Base-by-base conservation (phyloP, 2,797 vertebrate species). In the Sciurus vulgaris region DNA sequence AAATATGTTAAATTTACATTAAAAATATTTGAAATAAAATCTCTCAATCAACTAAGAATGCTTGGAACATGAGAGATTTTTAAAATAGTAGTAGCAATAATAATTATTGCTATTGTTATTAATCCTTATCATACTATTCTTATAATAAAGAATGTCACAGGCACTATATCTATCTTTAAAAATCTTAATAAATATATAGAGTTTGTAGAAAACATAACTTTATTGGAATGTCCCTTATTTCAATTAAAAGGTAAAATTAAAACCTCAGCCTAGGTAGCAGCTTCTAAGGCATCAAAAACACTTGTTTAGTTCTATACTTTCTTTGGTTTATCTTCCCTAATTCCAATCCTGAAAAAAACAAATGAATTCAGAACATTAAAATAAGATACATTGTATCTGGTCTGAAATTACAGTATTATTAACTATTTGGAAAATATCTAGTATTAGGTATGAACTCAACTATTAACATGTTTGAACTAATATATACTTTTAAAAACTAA, bases 401-500 rank as follows among this genome's bases (percentile, higher is more conserved):
- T 54, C 33, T 92, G 49, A 86, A 96, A 86, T 89, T 54, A 94
- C 41, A 87, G 65, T 93, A 91, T 47, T 74, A 88, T 7, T 81
- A 82, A 89, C 49, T 51, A 20, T 93, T 85, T 89, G 70, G 56
- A 96, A 94, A 93, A 92, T 61, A 14, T 65, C 88, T 67, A 96
- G n/a, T 33, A 30, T 95, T 69, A 54, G 44, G 7, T 95, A 92
- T 83, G 49, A 94, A 87, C 85, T 92, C 85, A 77, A 70, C 5
- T 69, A 59, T 8, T 93, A 59, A 84, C 54, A 70, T 95, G 38
- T 84, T 86, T 93, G 79, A 85, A 97, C 65, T 4, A 56, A 82
- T 74, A 81, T 47, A 94, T 96, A 97, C 97, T 96, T 77, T 94
- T 79, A 97, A 97, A 97, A 93, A 95, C 92, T 89, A 61, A 74